Evolutionary conservation across 2,888 invertebrate genomes (phyloP).

Genomic region (Gnatocerus cornutus): DNA sequence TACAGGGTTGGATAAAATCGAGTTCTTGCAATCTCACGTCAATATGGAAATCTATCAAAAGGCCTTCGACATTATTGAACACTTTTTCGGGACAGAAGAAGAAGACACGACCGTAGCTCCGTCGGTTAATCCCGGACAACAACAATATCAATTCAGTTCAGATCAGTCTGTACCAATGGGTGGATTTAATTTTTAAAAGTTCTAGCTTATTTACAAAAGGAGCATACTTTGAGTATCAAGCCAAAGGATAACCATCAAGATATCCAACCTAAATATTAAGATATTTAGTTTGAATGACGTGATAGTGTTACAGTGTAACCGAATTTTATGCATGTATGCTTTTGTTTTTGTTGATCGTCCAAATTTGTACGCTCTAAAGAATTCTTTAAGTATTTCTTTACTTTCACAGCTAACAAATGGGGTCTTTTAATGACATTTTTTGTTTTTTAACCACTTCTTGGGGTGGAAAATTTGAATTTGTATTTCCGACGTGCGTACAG

Average conservation of each 20-base stretch:
- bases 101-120: constrained; percentile 87
- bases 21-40: constrained; percentile 97
- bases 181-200: constrained; percentile 84
- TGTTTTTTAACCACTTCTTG: no score
- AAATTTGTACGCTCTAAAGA: no score
- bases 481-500: no score
- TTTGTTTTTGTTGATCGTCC: neutral
- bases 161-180: constrained; percentile 84
- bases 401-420: no score
- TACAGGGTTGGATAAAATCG: constrained; percentile 96
- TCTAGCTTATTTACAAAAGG: constrained; percentile 36
- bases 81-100: constrained; percentile 95
- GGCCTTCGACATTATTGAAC: constrained; percentile 97
- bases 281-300: constrained; percentile 40
- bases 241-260: constrained; percentile 33
- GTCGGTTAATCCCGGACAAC: constrained; percentile 79
- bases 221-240: constrained; percentile 38
- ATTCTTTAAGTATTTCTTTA: no score
- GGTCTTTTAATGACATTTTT: no score
- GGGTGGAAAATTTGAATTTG: no score
- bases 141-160: constrained; percentile 83
- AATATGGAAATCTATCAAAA: constrained; percentile 98
- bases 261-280: constrained; percentile 23
- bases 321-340: constrained; percentile 59
- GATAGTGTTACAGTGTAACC: constrained; percentile 44